A percentile compares a stretch with the other conserved stretches of the same genome.
Evolutionary conservation across 2,113 vertebrate species (phyloP).

Genomic region (Procavia capensis): DNA sequence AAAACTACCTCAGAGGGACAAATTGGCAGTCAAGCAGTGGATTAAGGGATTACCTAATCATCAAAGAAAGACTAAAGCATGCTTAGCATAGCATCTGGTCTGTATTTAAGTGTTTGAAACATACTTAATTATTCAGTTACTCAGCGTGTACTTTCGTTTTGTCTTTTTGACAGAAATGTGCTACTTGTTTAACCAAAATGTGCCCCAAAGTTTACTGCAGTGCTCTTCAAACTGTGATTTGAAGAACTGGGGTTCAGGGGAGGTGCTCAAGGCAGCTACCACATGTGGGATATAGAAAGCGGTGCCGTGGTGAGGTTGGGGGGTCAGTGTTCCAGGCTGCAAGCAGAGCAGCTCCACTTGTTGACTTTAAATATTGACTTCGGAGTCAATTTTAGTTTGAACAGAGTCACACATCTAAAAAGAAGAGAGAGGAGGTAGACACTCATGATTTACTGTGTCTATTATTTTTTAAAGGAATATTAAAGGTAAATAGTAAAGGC

Average conservation of each 20-base stretch:
- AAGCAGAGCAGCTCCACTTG: neutral
- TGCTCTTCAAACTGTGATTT: neutral
- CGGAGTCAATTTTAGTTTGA: slow-evolving; percentile 1
- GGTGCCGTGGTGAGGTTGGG: fast-evolving
- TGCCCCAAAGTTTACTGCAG: neutral
- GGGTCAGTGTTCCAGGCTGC: neutral
- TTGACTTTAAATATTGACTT: neutral
- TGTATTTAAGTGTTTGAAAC: neutral
- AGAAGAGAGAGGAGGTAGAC: neutral
- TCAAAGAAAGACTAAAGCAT: neutral
- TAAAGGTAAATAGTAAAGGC: slow-evolving; percentile 1
- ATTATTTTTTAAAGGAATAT: slow-evolving; percentile 35
- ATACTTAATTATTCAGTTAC: neutral
- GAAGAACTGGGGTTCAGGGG: neutral
- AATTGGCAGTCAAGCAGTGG: neutral
- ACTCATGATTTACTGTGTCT: neutral
- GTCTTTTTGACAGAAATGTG: neutral
- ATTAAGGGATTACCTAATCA: neutral
- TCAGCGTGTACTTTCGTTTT: neutral
- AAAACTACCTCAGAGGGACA: neutral
- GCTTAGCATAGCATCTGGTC: neutral
- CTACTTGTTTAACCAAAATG: neutral
- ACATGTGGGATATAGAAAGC: neutral
- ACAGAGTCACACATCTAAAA: neutral
- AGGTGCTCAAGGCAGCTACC: neutral